Conservation (phyloP, 1,140 invertebrate genomes). For the Antheraea mylitta region DNA sequence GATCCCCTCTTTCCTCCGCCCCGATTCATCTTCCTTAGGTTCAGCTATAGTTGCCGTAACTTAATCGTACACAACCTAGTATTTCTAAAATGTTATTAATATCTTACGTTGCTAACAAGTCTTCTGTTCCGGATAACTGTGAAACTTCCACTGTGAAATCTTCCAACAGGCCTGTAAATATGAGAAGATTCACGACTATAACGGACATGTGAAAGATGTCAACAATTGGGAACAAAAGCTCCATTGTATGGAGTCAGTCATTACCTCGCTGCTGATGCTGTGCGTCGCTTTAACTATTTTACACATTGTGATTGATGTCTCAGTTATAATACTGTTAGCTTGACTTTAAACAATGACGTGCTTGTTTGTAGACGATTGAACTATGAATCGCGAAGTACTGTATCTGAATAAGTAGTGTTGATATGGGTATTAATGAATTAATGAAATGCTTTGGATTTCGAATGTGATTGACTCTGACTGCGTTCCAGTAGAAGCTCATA, state of each 20-base stretch:
- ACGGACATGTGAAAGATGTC: background rate
- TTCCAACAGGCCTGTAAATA: background rate
- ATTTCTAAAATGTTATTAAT: too few species aligned
- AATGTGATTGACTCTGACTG: background rate
- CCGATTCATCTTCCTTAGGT: too few species aligned
- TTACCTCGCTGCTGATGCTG: background rate
- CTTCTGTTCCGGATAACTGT: too few species aligned
- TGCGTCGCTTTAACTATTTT: background rate
- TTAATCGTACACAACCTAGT: too few species aligned
- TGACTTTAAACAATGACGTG: background rate
- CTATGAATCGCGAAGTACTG: background rate
- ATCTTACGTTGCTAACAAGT: too few species aligned
- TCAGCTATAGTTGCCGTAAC: too few species aligned
- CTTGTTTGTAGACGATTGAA: background rate
- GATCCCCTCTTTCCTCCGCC: too few species aligned
- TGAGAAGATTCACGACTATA: background rate
- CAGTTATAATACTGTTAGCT: background rate
- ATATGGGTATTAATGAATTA: background rate
- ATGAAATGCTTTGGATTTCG: background rate
- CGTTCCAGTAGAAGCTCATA: too few species aligned
- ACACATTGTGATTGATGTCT: background rate
- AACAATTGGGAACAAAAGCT: background rate
- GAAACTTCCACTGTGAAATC: background rate
- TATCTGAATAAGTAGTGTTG: constrained; percentile 1
- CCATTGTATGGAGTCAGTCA: background rate